phyloP scores from a whole-genome alignment of 2,113 vertebrate species.

The Trochalopteron elliotii region DNA sequence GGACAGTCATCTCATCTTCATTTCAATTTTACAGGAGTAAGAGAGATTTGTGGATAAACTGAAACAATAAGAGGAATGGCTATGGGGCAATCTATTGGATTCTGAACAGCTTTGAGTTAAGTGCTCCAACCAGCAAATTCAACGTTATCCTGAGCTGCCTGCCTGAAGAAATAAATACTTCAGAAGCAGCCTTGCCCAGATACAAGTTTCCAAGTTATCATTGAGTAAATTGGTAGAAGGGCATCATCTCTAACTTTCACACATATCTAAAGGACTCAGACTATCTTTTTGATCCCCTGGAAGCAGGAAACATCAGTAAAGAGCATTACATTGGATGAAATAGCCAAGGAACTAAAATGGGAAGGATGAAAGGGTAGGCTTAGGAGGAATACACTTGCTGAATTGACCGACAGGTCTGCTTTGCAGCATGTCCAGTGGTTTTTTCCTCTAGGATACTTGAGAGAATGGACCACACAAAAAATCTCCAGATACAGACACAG shows the following conservation, averaged over 20 bases:
- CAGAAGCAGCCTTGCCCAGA: neutral
- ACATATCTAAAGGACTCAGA: neutral
- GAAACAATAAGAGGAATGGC: conserved; percentile 37
- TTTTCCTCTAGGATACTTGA: neutral
- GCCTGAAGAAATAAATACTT: conserved; percentile 27
- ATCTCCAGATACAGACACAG: neutral
- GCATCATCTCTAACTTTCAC: neutral
- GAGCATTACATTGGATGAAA: neutral
- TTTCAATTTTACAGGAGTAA: conserved; percentile 39
- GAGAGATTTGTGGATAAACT: conserved; percentile 45
- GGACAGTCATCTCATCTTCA: conserved; percentile 42
- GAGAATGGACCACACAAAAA: neutral
- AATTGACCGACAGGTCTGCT: neutral
- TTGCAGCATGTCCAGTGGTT: neutral
- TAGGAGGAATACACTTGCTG: neutral
- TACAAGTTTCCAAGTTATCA: neutral
- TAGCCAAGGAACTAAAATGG: neutral
- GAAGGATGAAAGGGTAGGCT: neutral
- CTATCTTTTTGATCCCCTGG: neutral
- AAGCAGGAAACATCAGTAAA: neutral
- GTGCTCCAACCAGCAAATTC: neutral
- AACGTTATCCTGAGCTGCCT: conserved; percentile 10
- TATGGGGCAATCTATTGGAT: neutral
- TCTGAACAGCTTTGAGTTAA: neutral
- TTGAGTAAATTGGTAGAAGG: neutral